These are phyloP conservation scores for Diploptera punctata DNA, from an alignment of 2,888 invertebrate species.

Conservation along the genomic window DNA sequence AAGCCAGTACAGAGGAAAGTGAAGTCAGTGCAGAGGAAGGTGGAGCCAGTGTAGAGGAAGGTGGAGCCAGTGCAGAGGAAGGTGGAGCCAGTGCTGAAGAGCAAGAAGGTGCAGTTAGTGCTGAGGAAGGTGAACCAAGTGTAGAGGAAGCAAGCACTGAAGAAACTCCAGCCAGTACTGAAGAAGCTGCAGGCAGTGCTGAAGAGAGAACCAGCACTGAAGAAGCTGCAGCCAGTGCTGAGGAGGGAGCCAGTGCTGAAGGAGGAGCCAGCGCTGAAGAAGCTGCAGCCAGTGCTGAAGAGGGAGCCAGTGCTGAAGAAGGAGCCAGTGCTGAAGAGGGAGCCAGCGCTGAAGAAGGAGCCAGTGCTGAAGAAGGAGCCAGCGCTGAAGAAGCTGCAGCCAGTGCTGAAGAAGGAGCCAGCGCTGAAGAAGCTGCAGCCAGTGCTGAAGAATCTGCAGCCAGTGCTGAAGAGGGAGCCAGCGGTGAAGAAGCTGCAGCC, in stretches of 20 bases:
- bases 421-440: conserved; percentile 46
- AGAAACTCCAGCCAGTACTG: conserved; percentile 41
- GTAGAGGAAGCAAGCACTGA: conserved; percentile 39
- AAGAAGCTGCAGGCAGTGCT: conserved; percentile 41
- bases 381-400: conserved; percentile 23
- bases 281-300: too few species aligned
- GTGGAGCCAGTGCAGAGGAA: conserved; percentile 36
- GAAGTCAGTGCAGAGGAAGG: conserved; percentile 24
- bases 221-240: conserved; percentile 45
- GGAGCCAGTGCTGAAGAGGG: conserved; percentile 44
- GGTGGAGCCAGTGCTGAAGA: conserved; percentile 21
- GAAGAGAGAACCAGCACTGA: conserved; percentile 39
- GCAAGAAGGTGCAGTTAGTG: conserved; percentile 47
- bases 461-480: conserved; percentile 44
- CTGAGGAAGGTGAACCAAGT: conserved; percentile 32
- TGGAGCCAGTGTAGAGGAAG: conserved; percentile 35
- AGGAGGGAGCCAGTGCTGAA: conserved; percentile 49
- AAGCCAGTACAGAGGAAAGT: conserved; percentile 37
- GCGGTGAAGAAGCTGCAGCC: too few species aligned
- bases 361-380: conserved; percentile 52
- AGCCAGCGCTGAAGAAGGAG: neutral
- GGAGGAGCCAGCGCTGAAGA: conserved; percentile 49
- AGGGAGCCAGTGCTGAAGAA: conserved; percentile 46
- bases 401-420: conserved; percentile 42
- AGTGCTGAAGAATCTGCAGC: conserved; percentile 52